Base-by-base conservation (phyloP, 2,113 vertebrate genomes). In the Tinamus guttatus region DNA sequence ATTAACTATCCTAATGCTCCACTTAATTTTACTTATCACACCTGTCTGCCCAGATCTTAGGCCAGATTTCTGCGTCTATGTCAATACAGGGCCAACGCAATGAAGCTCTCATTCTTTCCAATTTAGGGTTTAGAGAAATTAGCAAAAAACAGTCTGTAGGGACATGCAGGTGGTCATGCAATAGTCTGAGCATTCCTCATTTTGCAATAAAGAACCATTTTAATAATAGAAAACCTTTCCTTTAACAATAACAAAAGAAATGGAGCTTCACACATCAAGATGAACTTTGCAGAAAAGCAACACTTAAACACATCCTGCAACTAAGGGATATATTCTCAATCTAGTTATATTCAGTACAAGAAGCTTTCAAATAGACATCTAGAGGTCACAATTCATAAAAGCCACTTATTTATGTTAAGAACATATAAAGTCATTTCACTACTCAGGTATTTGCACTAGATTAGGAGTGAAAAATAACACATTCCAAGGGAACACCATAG, bases 261-360 rank as follows among this genome's bases (percentile, higher is more conserved):
- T 25, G 38, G 62, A 82, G 71, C 20, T 9, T 32, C 32, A 3
- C 64, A 75, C 2, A 40, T 18, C 19, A 58, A 13, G 81, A 60
- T 8, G 58, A 24, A 9, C 19, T 25, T 49, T 36, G 25, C 22
- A 36, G 17, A 70, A 17, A n/a, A 70, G 7, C 7, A 40, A 32
- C 18, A 32, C 45, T 47, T 47, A 70, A 70, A 18, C 11, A 49
- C 32, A n/a, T 47, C 68, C 15, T 34, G 45, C 45, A 49, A 51
- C 12, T 24, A 70, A 70, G 22, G 18, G n/a, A 6, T n/a, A 52
- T 13, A 51, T 40, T 79, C 69, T 69, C 9, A 77, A 73, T 7
- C 5, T 60, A 59, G 38, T 7, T 28, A 64, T 3, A 1, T 40
- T 49, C 30, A 28, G 4, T 2, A 0, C 11, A 78, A 71, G 64